Percentiles rank a stretch among this genome's conserved stretches.
Evolutionary conservation across 2,797 vertebrate species (phyloP).

Genomic region (Xenops minutus): DNA sequence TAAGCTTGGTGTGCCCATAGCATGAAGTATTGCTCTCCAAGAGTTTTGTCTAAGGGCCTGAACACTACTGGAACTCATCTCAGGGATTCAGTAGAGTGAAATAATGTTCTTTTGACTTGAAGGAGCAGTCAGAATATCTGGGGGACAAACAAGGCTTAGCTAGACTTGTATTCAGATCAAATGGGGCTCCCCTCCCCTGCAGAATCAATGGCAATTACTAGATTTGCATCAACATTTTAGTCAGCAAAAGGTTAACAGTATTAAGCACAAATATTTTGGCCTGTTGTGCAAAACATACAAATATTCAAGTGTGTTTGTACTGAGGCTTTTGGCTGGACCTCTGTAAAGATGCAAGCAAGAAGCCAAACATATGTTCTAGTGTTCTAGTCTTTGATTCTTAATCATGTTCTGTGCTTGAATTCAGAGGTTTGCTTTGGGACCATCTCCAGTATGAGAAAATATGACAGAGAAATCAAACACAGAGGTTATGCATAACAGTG

Average conservation of each 20-base stretch:
- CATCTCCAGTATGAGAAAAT: constrained; percentile 52
- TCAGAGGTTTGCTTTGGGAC: constrained; percentile 52
- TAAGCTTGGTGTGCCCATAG: not conserved
- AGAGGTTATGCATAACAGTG: not conserved
- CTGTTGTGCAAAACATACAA: not conserved
- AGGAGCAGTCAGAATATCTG: not conserved
- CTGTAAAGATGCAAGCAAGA: constrained; percentile 1
- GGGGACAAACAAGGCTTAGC: not conserved
- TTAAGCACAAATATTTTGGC: not conserved
- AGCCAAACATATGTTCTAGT: constrained; percentile 58
- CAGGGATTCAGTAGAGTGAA: not conserved
- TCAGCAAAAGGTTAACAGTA: constrained; percentile 13
- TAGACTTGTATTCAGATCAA: not conserved
- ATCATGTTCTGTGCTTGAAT: constrained; percentile 19
- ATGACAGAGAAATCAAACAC: constrained; percentile 43
- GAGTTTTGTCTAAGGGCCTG: not conserved
- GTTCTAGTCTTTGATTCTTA: constrained; percentile 57
- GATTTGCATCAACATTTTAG: not conserved
- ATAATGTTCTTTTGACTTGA: not conserved
- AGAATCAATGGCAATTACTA: not conserved
- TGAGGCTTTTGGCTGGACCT: constrained; percentile 27
- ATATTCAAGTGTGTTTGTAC: constrained; percentile 15
- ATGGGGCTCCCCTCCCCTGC: not conserved
- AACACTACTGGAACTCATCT: not conserved
- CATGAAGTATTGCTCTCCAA: not conserved